Evolutionary conservation across 2,888 invertebrate species (phyloP).

Genomic region (Nesidiocoris tenuis): DNA sequence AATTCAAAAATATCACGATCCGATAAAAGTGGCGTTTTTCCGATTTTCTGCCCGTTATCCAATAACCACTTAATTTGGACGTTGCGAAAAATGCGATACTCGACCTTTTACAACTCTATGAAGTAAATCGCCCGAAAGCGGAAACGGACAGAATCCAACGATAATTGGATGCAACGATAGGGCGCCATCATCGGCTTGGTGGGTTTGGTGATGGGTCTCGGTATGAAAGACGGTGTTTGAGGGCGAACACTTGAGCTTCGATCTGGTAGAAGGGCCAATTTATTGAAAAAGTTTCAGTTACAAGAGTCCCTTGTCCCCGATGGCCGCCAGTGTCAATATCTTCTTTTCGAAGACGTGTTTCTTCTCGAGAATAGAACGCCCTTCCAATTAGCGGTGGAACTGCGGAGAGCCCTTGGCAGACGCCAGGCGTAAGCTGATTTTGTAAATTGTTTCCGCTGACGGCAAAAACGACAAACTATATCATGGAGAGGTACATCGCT

Average conservation of each 20-base stretch:
- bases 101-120: background rate
- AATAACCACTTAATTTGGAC: background rate
- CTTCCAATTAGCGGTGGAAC: no score
- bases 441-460: no score
- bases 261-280: conserved; percentile 26
- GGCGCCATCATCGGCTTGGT: background rate
- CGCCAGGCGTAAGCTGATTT: no score
- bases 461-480: no score
- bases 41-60: no score
- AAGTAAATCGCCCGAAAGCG: background rate
- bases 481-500: no score
- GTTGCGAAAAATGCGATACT: background rate
- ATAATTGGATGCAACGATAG: background rate
- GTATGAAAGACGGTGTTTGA: background rate
- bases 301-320: background rate
- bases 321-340: background rate
- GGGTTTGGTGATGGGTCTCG: background rate
- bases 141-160: background rate
- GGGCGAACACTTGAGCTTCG: background rate
- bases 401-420: no score
- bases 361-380: background rate
- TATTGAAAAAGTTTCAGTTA: conserved; percentile 35
- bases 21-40: background rate
- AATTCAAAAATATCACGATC: no score
- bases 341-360: background rate